phyloP scores from a whole-genome alignment of 2,888 invertebrate species.

The Eueremaeus valkanovi region DNA sequence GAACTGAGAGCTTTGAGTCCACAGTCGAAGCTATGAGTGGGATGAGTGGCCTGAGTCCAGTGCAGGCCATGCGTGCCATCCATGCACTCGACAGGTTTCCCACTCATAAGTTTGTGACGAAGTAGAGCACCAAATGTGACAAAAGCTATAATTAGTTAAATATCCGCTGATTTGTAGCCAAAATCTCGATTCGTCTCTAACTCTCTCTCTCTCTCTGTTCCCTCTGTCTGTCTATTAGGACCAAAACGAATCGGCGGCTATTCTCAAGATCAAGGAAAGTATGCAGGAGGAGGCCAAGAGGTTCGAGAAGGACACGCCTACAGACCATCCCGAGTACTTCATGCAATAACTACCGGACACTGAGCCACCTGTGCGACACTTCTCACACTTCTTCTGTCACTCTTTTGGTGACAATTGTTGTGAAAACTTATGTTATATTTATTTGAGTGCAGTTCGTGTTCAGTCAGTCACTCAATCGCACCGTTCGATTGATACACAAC shows the following conservation, averaged over 20 bases:
- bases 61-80: no score
- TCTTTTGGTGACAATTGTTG: background rate
- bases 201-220: no score
- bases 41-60: no score
- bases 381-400: background rate
- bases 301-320: constrained; percentile 85
- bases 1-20: no score
- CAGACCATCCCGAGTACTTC: constrained; percentile 84
- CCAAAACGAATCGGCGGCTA: constrained; percentile 98
- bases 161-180: no score
- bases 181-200: no score
- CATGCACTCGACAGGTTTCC: no score
- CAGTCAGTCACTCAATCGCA: background rate
- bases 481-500: constrained; percentile 9
- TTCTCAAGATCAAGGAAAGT: constrained; percentile 99
- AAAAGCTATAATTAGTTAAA: no score
- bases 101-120: no score
- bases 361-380: background rate
- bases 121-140: no score
- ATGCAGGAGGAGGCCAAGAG: constrained; percentile 99
- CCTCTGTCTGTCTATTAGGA: constrained; percentile 56
- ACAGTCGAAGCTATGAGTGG: no score
- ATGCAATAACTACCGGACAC: constrained; percentile 67
- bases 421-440: background rate
- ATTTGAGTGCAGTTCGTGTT: background rate